Conservation (phyloP, 2,113 vertebrate genomes). For the Galeopterus variegatus region DNA sequence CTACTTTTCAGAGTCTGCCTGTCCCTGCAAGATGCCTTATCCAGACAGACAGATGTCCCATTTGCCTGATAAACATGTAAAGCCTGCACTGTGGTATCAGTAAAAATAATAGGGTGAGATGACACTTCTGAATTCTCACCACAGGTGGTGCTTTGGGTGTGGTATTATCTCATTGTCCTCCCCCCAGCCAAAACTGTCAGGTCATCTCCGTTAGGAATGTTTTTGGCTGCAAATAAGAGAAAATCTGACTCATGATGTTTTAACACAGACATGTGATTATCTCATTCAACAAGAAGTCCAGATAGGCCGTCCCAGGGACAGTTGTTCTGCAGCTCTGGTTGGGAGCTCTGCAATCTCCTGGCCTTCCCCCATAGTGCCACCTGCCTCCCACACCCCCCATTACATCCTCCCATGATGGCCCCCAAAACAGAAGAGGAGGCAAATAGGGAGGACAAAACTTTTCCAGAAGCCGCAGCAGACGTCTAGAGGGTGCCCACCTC, state of each 20-base stretch:
- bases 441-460: not conserved
- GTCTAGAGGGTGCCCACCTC: not conserved
- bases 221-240: constrained; percentile 52
- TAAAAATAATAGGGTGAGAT: not conserved
- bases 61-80: not conserved
- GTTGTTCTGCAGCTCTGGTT: not conserved
- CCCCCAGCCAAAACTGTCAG: not conserved
- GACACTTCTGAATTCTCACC: not conserved
- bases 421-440: not conserved
- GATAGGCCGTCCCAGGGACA: not conserved
- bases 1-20: not conserved
- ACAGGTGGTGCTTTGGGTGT: not conserved
- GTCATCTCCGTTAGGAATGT: not conserved
- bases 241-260: constrained; percentile 29
- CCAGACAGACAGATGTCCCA: not conserved
- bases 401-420: not conserved
- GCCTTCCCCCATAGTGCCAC: not conserved
- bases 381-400: not conserved
- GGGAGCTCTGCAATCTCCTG: not conserved
- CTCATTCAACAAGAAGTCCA: not conserved
- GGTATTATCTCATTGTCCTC: not conserved
- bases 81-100: not conserved
- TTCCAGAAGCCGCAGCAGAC: not conserved
- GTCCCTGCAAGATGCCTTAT: not conserved
- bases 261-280: not conserved